Evolutionary conservation across 2,797 vertebrate species (phyloP).

Genomic region (Neosilurus hyrtlii): DNA sequence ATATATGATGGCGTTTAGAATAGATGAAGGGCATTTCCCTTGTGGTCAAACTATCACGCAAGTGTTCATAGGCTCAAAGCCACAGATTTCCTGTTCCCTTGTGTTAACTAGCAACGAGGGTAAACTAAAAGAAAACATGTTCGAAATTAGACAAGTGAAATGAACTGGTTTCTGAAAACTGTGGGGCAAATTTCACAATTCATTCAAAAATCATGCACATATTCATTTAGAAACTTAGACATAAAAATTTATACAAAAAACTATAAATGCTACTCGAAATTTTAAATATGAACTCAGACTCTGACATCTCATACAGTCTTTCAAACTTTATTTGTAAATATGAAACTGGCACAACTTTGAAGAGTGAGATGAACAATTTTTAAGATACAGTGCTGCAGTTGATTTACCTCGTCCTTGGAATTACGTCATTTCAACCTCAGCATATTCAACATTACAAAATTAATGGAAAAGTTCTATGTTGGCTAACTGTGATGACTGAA

Average conservation of each 20-base stretch:
- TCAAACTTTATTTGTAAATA: background rate
- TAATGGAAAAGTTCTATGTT: background rate
- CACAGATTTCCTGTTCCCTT: constrained; percentile 40
- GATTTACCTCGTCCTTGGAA: background rate
- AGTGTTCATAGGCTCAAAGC: constrained; percentile 15
- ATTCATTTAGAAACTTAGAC: too few species aligned
- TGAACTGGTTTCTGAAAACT: constrained; percentile 5
- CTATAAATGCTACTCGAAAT: background rate
- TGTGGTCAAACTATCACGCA: constrained; percentile 33
- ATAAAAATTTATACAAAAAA: background rate
- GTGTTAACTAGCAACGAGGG: constrained; percentile 36
- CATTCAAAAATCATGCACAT: too few species aligned
- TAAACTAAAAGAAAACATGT: constrained; percentile 25
- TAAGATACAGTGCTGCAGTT: too few species aligned
- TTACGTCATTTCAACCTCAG: background rate
- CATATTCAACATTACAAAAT: background rate
- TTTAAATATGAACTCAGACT: background rate
- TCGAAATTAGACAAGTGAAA: background rate
- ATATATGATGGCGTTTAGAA: background rate
- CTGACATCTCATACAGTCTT: too few species aligned
- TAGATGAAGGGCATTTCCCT: constrained; percentile 8
- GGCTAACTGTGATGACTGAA: background rate
- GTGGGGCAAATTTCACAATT: too few species aligned
- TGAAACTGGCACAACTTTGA: background rate
- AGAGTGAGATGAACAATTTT: background rate